Evolutionary conservation across 2,888 invertebrate species (phyloP).

Genomic region (Tachina lurida): DNA sequence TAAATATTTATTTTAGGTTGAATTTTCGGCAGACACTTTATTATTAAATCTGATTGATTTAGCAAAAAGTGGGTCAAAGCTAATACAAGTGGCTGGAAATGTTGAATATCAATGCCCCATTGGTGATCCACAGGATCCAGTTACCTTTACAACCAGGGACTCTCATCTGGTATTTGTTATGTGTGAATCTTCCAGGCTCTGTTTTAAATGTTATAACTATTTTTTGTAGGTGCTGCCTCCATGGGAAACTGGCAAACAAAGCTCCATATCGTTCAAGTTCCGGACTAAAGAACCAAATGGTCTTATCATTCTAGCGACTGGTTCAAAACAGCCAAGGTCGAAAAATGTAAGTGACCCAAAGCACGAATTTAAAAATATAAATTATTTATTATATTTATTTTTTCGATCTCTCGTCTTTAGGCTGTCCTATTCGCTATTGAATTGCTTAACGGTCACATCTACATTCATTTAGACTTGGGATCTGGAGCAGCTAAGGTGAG

Average conservation of each 20-base stretch:
- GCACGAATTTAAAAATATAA: neutral
- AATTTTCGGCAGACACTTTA: slow-evolving; percentile 94
- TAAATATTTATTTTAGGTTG: slow-evolving; percentile 86
- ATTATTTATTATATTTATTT: neutral
- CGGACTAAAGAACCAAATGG: slow-evolving; percentile 98
- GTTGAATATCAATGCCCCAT: slow-evolving; percentile 94
- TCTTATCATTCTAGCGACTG: slow-evolving; percentile 95
- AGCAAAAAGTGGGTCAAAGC: slow-evolving; percentile 91
- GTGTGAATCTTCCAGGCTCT: neutral
- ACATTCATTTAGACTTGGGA: slow-evolving; percentile 95
- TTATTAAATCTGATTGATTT: slow-evolving; percentile 94
- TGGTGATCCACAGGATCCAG: slow-evolving; percentile 93
- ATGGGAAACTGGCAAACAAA: slow-evolving; percentile 95
- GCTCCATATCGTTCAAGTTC: slow-evolving; percentile 96
- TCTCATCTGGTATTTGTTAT: slow-evolving; percentile 92
- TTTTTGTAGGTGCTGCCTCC: slow-evolving; percentile 86
- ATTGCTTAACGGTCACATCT: slow-evolving; percentile 95
- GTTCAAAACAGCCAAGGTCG: slow-evolving; percentile 89
- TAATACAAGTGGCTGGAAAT: slow-evolving; percentile 92
- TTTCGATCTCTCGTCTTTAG: slow-evolving; percentile 82
- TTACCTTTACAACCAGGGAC: slow-evolving; percentile 95
- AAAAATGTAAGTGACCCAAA: slow-evolving; percentile 81
- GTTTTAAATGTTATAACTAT: neutral
- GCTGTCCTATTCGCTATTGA: slow-evolving; percentile 97
- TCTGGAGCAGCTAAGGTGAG: slow-evolving; percentile 94